Evolutionary conservation across 2,888 invertebrate genomes (phyloP).

Genomic region (Melinaea menophilus): DNA sequence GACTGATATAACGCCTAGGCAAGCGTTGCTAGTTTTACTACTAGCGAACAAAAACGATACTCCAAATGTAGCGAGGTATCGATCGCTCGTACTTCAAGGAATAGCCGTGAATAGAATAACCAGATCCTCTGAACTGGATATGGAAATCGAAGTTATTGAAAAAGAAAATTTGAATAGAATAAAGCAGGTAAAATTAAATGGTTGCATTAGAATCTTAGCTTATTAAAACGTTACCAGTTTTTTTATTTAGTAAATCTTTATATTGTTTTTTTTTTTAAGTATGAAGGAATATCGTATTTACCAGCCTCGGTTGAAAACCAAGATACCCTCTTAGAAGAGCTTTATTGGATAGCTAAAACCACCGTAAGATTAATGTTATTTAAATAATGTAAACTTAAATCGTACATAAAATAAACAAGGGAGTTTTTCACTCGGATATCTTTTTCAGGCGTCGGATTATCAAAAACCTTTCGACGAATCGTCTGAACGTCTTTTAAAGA

Average conservation of each 20-base stretch:
- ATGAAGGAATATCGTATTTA: slow-evolving; percentile 54
- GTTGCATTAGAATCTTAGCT: too few relatives aligned
- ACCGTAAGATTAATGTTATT: slow-evolving; percentile 52
- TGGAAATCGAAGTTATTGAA: slow-evolving; percentile 70
- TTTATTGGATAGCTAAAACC: slow-evolving; percentile 69
- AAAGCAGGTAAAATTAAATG: slow-evolving; percentile 43
- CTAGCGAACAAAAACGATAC: slow-evolving; percentile 64
- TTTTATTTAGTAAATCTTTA: too few relatives aligned
- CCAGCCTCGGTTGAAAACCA: slow-evolving; percentile 50
- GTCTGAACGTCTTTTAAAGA: slow-evolving; percentile 56
- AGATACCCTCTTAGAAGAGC: slow-evolving; percentile 59
- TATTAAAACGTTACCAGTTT: neutral
- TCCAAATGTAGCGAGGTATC: slow-evolving; percentile 51
- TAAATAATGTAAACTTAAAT: neutral
- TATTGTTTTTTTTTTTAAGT: slow-evolving; percentile 42
- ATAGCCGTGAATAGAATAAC: slow-evolving; percentile 69
- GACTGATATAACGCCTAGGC: slow-evolving; percentile 54
- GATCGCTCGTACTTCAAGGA: slow-evolving; percentile 58
- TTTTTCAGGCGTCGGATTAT: slow-evolving; percentile 63
- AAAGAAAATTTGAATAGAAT: slow-evolving; percentile 53
- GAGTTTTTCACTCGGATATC: neutral
- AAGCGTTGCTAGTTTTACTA: slow-evolving; percentile 59
- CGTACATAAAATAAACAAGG: too few relatives aligned
- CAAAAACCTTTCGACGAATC: slow-evolving; percentile 60
- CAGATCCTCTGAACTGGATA: slow-evolving; percentile 57